These are phyloP conservation scores for Liparis tanakae DNA, from an alignment of 2,797 vertebrate species.

Conservation along the genomic window DNA sequence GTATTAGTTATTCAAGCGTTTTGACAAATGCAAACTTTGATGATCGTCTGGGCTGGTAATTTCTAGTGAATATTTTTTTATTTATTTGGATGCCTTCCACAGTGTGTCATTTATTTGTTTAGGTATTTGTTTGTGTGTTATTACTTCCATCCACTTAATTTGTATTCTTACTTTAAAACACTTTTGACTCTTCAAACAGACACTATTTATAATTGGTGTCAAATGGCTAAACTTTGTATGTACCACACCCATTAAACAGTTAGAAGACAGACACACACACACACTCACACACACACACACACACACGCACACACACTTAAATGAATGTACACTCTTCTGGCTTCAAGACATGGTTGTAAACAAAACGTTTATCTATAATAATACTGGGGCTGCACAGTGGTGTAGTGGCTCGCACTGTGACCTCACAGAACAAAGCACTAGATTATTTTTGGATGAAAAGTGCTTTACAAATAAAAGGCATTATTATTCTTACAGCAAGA, in stretches of 20 bases:
- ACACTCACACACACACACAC: conserved; percentile 1
- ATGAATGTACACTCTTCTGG: not conserved
- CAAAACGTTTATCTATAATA: not conserved
- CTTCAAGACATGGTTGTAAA: not conserved
- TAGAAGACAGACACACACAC: not conserved
- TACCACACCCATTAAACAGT: conserved; percentile 38
- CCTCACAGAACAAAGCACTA: too few species aligned
- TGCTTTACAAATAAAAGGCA: too few species aligned
- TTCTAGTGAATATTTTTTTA: not conserved
- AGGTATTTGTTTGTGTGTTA: not conserved
- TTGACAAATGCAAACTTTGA: not conserved
- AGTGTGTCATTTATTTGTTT: not conserved
- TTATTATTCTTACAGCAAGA: too few species aligned
- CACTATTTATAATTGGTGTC: not conserved
- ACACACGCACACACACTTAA: not conserved
- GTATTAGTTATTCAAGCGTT: not conserved
- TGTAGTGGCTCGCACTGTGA: too few species aligned
- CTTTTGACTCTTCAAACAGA: not conserved
- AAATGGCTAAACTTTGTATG: conserved; percentile 1
- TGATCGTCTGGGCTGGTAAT: not conserved
- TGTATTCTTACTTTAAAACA: not conserved
- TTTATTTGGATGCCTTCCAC: not conserved
- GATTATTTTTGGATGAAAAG: too few species aligned
- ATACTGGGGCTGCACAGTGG: too few species aligned
- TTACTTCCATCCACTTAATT: not conserved